These are phyloP conservation scores for Coremacera marginata DNA, from an alignment of 2,888 invertebrate species.

Conservation along the genomic window DNA sequence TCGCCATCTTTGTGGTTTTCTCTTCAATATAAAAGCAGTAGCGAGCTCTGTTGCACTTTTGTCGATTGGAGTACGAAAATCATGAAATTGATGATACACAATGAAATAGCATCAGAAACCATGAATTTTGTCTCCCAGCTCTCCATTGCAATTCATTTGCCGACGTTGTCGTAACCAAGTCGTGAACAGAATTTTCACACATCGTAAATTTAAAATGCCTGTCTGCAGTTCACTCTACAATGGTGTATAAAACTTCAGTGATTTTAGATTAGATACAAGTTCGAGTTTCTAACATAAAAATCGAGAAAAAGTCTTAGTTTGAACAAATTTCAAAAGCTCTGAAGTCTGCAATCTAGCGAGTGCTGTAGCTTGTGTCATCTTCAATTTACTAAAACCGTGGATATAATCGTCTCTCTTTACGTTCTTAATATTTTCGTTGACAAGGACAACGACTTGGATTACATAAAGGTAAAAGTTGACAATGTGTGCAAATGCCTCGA, in stretches of 20 bases:
- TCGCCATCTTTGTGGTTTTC: background rate
- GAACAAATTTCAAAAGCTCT: conserved; percentile 13
- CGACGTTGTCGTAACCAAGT: conserved; percentile 38
- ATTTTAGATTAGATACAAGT: background rate
- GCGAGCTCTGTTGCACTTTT: background rate
- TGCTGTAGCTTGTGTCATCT: conserved; percentile 30
- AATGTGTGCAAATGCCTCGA: background rate
- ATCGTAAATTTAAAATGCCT: conserved; percentile 7
- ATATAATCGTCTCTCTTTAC: conserved; percentile 33
- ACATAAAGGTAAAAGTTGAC: conserved; percentile 12
- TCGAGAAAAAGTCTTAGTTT: background rate
- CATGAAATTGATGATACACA: background rate
- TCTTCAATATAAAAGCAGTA: background rate
- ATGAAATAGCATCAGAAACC: background rate
- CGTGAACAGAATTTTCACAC: conserved; percentile 5
- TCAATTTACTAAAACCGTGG: conserved; percentile 10
- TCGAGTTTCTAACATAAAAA: background rate
- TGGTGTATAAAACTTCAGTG: background rate
- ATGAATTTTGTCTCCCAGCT: background rate
- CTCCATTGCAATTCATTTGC: conserved; percentile 17
- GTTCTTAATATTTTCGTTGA: background rate
- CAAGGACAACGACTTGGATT: background rate
- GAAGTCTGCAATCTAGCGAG: conserved; percentile 33
- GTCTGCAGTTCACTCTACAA: background rate
- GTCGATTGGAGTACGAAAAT: background rate